These are phyloP conservation scores for Adineta ricciae DNA, from an alignment of 2,888 invertebrate genomes.

Conservation along the genomic window DNA sequence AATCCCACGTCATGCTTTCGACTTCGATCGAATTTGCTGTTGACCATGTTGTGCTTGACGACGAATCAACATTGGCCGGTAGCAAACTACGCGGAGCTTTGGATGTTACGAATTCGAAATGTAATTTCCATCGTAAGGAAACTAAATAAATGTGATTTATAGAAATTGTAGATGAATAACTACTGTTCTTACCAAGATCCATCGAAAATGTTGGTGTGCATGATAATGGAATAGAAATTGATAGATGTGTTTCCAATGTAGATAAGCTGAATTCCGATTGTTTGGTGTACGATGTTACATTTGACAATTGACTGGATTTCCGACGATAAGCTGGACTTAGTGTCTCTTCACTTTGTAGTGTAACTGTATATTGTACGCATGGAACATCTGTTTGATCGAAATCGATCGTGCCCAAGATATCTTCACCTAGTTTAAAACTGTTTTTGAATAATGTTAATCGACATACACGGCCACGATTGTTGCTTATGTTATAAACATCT, in stretches of 20 bases:
- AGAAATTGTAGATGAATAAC: not conserved
- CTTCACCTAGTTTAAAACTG: constrained; percentile 89
- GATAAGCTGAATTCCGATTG: constrained; percentile 86
- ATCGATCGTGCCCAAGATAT: constrained; percentile 88
- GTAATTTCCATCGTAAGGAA: constrained; percentile 78
- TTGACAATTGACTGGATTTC: constrained; percentile 48
- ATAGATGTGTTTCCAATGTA: constrained; percentile 68
- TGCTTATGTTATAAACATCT: constrained; percentile 53
- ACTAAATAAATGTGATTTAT: constrained; percentile 56
- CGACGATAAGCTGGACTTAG: constrained; percentile 54
- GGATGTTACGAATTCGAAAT: constrained; percentile 77
- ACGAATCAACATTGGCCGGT: constrained; percentile 51
- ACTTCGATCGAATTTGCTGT: constrained; percentile 76
- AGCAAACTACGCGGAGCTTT: constrained; percentile 19
- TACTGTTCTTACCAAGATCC: constrained; percentile 59
- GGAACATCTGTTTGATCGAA: constrained; percentile 78
- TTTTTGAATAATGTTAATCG: constrained; percentile 87
- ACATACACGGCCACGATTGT: constrained; percentile 78
- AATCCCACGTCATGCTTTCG: constrained; percentile 96
- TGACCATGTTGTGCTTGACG: constrained; percentile 60
- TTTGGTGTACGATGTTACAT: constrained; percentile 67
- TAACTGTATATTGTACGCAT: constrained; percentile 80
- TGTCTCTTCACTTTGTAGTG: constrained; percentile 83
- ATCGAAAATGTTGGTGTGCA: constrained; percentile 90
- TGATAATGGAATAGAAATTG: constrained; percentile 82